Conservation (phyloP, 2,888 invertebrate species). For the Xanthorhoe spadicearia region DNA sequence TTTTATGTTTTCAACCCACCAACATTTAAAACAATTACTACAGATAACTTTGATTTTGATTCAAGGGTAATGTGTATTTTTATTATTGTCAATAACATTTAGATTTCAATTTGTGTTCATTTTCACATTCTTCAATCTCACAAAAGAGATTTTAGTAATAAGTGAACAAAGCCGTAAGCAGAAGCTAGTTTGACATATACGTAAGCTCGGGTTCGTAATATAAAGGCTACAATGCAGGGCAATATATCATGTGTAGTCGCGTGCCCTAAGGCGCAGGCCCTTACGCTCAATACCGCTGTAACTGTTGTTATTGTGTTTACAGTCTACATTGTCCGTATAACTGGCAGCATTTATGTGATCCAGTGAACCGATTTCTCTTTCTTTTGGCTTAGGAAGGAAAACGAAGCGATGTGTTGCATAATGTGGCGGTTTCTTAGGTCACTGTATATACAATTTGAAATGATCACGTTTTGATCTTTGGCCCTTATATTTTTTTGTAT, state of each 20-base stretch:
- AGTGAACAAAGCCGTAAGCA: not conserved
- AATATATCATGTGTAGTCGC: slow-evolving; percentile 41
- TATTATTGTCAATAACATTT: too few relatives aligned
- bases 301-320: slow-evolving; percentile 41
- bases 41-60: too few relatives aligned
- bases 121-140: not conserved
- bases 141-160: not conserved
- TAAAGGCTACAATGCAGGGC: slow-evolving; percentile 30
- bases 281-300: slow-evolving; percentile 38
- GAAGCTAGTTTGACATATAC: not conserved
- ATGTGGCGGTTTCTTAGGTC: not conserved
- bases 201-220: slow-evolving; percentile 4
- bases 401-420: not conserved
- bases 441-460: too few relatives aligned
- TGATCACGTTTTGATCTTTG: too few relatives aligned
- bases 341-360: slow-evolving; percentile 21
- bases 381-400: not conserved
- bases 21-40: too few relatives aligned
- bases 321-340: slow-evolving; percentile 29
- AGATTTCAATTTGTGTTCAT: not conserved
- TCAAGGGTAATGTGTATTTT: too few relatives aligned
- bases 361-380: slow-evolving; percentile 8
- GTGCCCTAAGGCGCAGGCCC: slow-evolving; percentile 38
- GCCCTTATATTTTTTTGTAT: too few relatives aligned
- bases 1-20: too few relatives aligned